A percentile compares a stretch with the other conserved stretches of the same genome.
Evolutionary conservation across 2,888 invertebrate genomes (phyloP).

Genomic region (Drosophila quinaria): DNA sequence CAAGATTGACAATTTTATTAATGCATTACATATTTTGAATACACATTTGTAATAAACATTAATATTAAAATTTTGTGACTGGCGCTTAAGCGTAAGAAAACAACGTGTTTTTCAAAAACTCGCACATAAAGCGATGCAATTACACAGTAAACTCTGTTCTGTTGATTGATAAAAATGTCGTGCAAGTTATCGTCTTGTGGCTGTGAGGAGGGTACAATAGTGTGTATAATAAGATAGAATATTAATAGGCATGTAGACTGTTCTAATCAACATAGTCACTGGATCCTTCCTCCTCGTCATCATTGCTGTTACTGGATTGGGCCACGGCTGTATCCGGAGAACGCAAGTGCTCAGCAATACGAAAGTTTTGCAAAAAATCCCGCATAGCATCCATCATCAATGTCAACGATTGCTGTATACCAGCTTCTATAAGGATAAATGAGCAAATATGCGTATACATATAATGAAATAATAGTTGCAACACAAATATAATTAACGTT

Average conservation of each 20-base stretch:
- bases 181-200: conserved; percentile 35
- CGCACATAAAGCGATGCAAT: conserved; percentile 25
- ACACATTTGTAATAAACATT: conserved; percentile 34
- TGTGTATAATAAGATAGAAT: conserved; percentile 25
- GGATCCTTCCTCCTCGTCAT: conserved; percentile 87
- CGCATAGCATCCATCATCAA: conserved; percentile 91
- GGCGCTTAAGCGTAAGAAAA: conserved; percentile 37
- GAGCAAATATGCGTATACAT: conserved; percentile 1
- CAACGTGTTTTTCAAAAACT: conserved; percentile 38
- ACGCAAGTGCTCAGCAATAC: conserved; percentile 87
- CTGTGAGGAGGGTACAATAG: conserved; percentile 28
- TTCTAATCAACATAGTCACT: conserved; percentile 85
- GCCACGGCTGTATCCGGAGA: conserved; percentile 81
- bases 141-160: conserved; percentile 11
- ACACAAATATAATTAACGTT: conserved; percentile 14
- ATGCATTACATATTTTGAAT: conserved; percentile 50
- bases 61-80: conserved; percentile 56
- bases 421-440: conserved; percentile 57
- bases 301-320: conserved; percentile 85
- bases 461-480: conserved; percentile 3
- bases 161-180: conserved; percentile 22
- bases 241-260: conserved; percentile 35
- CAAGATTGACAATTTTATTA: conserved; percentile 57
- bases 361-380: conserved; percentile 89
- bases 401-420: conserved; percentile 88